These are phyloP conservation scores for Timema podura DNA, from an alignment of 2,888 invertebrate genomes.

Conservation along the genomic window DNA sequence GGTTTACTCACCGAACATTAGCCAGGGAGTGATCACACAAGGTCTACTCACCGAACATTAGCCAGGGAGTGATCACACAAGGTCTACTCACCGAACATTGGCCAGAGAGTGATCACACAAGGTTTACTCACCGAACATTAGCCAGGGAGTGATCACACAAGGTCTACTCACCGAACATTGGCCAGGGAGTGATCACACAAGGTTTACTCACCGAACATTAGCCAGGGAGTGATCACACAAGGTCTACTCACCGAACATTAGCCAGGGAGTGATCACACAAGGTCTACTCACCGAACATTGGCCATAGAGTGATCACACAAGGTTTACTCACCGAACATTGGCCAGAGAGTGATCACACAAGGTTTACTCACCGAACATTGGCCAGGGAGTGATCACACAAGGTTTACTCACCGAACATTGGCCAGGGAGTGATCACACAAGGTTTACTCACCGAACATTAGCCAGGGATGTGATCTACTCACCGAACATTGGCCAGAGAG, in stretches of 20 bases:
- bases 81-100: constrained; percentile 79
- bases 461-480: constrained; percentile 87
- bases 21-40: constrained; percentile 87
- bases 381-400: too few species aligned
- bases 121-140: too few species aligned
- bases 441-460: constrained; percentile 79
- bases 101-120: constrained; percentile 87
- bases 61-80: too few species aligned
- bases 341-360: constrained; percentile 87
- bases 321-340: constrained; percentile 79
- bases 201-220: too few species aligned
- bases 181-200: constrained; percentile 87
- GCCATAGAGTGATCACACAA: too few species aligned
- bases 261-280: constrained; percentile 87
- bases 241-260: constrained; percentile 79
- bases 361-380: too few species aligned
- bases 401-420: constrained; percentile 79
- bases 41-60: too few species aligned
- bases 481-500: too few species aligned
- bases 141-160: too few species aligned
- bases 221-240: too few species aligned
- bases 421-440: constrained; percentile 67
- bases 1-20: constrained; percentile 79
- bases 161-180: constrained; percentile 79
- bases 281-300: too few species aligned